These are phyloP conservation scores for Acheta domesticus DNA, from an alignment of 2,888 invertebrate species.

Conservation along the genomic window DNA sequence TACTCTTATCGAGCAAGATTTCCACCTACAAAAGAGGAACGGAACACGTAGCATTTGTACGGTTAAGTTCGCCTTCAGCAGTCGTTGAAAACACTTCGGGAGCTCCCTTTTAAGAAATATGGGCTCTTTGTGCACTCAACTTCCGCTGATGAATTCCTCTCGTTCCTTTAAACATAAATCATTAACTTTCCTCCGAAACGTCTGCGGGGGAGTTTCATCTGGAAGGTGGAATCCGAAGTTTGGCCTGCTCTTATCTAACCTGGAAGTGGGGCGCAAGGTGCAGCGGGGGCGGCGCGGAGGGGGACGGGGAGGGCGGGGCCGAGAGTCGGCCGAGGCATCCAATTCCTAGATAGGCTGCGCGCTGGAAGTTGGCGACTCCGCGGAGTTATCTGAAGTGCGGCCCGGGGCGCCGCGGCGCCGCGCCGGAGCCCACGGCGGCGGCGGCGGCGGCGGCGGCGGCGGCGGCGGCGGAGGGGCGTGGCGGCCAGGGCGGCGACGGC, in stretches of 20 bases:
- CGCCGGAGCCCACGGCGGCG: too few relatives aligned
- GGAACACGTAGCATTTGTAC: too few relatives aligned
- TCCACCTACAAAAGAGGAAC: too few relatives aligned
- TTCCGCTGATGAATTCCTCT: slow-evolving; percentile 7
- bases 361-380: background rate
- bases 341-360: background rate
- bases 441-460: too few relatives aligned
- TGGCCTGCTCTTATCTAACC: slow-evolving; percentile 2
- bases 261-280: background rate
- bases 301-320: background rate
- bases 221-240: background rate
- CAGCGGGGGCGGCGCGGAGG: background rate
- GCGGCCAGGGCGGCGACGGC: too few relatives aligned
- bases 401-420: too few relatives aligned
- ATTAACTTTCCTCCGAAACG: background rate
- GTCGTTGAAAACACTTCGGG: background rate
- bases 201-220: background rate
- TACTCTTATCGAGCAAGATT: too few relatives aligned
- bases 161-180: slow-evolving; percentile 18
- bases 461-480: too few relatives aligned
- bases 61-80: too few relatives aligned
- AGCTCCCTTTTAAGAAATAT: background rate
- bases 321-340: background rate
- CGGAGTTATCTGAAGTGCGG: background rate
- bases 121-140: background rate